phyloP scores from a whole-genome alignment of 2,797 vertebrate species.

The Sphaeramia orbicularis region DNA sequence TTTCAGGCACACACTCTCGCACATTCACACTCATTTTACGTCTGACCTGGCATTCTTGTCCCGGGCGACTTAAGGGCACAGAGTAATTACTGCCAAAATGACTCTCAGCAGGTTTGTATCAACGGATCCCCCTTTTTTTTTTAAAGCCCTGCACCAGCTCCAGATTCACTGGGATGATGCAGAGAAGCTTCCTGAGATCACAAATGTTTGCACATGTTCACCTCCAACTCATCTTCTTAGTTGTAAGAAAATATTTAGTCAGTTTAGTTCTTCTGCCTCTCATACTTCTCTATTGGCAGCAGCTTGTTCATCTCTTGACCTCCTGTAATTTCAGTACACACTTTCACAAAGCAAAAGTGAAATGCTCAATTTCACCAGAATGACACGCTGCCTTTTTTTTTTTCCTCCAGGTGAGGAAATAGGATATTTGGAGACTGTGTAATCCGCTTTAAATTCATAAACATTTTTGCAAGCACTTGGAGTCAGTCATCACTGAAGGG shows the following conservation, averaged over 20 bases:
- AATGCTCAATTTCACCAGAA: no score
- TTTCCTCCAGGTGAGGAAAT: no score
- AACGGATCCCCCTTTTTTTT: slow-evolving; percentile 1
- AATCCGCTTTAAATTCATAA: no score
- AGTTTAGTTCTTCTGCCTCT: slow-evolving; percentile 4
- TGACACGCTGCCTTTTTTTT: no score
- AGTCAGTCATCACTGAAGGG: no score
- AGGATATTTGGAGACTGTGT: no score
- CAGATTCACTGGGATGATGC: slow-evolving; percentile 4
- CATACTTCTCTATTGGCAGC: neutral
- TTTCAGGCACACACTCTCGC: slow-evolving; percentile 21
- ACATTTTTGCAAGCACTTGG: no score
- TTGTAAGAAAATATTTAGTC: slow-evolving; percentile 19
- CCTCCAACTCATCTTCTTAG: slow-evolving; percentile 2
- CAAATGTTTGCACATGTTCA: slow-evolving; percentile 6
- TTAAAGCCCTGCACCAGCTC: slow-evolving; percentile 18
- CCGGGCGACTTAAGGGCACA: slow-evolving; percentile 34
- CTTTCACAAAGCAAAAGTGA: neutral
- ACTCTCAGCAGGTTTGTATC: slow-evolving; percentile 47
- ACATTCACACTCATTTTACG: slow-evolving; percentile 23
- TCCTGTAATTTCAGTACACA: neutral
- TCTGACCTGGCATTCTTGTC: slow-evolving; percentile 36
- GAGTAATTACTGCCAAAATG: slow-evolving; percentile 48
- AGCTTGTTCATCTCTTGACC: slow-evolving; percentile 8
- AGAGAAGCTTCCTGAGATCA: no score